phyloP scores from a whole-genome alignment of 2,797 vertebrate species.

The Acanthurus lineatus region DNA sequence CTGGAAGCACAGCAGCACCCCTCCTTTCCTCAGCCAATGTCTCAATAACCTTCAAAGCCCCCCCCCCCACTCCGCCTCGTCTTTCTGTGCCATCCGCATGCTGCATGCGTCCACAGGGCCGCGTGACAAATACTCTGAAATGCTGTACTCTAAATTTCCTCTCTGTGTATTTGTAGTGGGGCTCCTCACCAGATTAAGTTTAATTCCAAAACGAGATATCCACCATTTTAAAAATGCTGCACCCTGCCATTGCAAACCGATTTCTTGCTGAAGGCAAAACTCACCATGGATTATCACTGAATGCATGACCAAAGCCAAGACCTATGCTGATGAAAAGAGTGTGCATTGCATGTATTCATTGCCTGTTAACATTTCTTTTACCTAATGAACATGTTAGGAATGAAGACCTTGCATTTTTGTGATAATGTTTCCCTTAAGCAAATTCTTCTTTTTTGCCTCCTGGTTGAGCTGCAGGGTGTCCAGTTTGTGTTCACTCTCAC shows the following conservation, averaged over 20 bases:
- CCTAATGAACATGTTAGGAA: constrained; percentile 35
- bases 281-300: constrained; percentile 47
- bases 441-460: neutral
- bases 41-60: constrained; percentile 72
- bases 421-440: neutral
- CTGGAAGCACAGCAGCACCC: neutral
- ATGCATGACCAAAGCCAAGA: constrained; percentile 34
- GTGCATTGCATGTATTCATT: constrained; percentile 7
- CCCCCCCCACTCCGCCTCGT: constrained; percentile 26
- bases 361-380: constrained; percentile 22
- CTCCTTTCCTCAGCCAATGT: constrained; percentile 31
- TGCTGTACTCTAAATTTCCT: constrained; percentile 31
- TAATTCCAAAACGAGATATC: constrained; percentile 70
- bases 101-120: constrained; percentile 53
- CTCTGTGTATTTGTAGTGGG: constrained; percentile 51
- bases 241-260: constrained; percentile 39
- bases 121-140: constrained; percentile 66
- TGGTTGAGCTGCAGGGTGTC: neutral
- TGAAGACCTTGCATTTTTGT: neutral
- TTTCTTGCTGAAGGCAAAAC: constrained; percentile 45
- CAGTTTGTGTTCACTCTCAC: neutral
- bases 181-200: constrained; percentile 71
- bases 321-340: constrained; percentile 36
- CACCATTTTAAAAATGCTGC: constrained; percentile 51
- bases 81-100: constrained; percentile 47